Conservation (phyloP, 2,113 vertebrate genomes). For the Heliornis fulica region DNA sequence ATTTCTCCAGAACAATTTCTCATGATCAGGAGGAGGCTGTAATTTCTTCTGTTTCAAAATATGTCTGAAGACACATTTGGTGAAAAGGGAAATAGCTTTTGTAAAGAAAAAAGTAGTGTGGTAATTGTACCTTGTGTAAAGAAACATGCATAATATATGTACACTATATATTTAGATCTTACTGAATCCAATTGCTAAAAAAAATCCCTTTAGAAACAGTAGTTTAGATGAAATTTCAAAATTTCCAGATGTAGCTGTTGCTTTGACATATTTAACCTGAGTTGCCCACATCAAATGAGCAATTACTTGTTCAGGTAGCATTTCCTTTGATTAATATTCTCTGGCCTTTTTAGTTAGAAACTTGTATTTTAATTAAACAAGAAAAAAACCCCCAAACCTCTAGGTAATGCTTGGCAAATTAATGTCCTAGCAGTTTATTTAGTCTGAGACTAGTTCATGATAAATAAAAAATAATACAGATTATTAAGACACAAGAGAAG, state of each 20-base stretch:
- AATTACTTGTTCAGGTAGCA: not conserved
- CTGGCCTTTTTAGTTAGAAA: conserved; percentile 6
- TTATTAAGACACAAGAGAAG: conserved; percentile 7
- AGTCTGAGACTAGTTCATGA: not conserved
- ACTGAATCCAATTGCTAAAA: not conserved
- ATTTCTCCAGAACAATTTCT: not conserved
- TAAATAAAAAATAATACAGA: conserved; percentile 32
- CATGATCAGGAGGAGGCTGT: not conserved
- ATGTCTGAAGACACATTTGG: not conserved
- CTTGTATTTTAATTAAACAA: conserved; percentile 46
- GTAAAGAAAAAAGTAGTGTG: not conserved
- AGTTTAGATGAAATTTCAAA: not conserved
- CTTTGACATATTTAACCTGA: conserved; percentile 17
- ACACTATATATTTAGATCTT: not conserved
- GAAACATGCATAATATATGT: not conserved
- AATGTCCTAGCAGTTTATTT: not conserved
- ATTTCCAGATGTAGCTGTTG: not conserved
- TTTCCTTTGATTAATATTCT: conserved; percentile 5
- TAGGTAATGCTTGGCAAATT: not conserved
- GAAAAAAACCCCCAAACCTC: too few relatives aligned
- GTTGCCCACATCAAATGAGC: not conserved
- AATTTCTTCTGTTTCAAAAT: not conserved
- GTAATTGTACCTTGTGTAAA: not conserved
- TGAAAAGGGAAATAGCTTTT: not conserved
- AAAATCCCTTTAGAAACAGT: not conserved